Conservation (phyloP, 2,888 invertebrate species). For the Nasonia oneida region DNA sequence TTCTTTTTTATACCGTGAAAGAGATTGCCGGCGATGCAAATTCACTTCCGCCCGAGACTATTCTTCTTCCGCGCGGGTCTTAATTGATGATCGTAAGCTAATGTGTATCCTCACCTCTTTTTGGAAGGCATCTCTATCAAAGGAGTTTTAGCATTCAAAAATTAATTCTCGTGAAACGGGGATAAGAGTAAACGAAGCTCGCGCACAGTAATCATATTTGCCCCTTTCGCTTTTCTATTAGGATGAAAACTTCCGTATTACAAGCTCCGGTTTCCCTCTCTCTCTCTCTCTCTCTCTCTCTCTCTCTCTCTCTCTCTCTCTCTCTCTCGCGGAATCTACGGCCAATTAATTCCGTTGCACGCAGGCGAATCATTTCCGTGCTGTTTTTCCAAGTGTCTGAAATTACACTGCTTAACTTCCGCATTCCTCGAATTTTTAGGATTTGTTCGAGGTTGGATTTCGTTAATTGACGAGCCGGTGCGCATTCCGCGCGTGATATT, state of each 20-base stretch:
- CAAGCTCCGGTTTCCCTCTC: conserved; percentile 7
- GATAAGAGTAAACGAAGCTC: conserved; percentile 64
- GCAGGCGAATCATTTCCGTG: neutral
- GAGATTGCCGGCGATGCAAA: conserved; percentile 46
- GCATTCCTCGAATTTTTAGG: neutral
- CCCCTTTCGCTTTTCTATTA: conserved; percentile 46
- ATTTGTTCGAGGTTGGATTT: too few species aligned
- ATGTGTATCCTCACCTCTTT: neutral
- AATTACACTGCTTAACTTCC: neutral
- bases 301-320: too few species aligned
- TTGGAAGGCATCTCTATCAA: too few species aligned
- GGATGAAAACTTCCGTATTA: conserved; percentile 35
- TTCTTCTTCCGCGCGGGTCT: conserved; percentile 21
- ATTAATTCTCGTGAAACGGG: neutral
- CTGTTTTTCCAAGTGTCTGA: neutral
- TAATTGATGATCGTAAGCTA: conserved; percentile 54
- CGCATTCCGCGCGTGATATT: too few species aligned
- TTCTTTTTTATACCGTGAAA: conserved; percentile 51
- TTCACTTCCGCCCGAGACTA: neutral
- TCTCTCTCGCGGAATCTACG: neutral
- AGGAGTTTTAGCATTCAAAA: too few species aligned
- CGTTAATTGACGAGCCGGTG: too few species aligned
- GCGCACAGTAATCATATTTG: conserved; percentile 68
- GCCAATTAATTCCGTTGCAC: conserved; percentile 2
- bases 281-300: too few species aligned